These are phyloP conservation scores for Odontocolon sp. DNA, from an alignment of 2,888 invertebrate species.

Conservation along the genomic window DNA sequence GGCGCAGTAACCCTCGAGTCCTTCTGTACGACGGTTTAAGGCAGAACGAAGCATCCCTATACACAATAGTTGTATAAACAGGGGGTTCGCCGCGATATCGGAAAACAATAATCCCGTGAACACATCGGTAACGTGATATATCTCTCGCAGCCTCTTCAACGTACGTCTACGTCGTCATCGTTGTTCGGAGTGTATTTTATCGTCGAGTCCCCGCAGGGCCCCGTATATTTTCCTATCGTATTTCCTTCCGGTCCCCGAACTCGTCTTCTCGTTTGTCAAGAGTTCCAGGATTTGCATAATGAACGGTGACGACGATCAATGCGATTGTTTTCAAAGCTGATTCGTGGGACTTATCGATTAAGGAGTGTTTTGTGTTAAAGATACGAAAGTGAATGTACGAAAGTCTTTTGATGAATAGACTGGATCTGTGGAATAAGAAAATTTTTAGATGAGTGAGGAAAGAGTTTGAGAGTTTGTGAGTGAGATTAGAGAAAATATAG, in stretches of 20 bases:
- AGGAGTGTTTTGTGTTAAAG: constrained; percentile 29
- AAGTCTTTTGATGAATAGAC: neutral
- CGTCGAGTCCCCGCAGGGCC: constrained; percentile 28
- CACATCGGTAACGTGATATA: constrained; percentile 67
- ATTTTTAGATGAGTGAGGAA: constrained; percentile 14
- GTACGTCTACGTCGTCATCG: constrained; percentile 15
- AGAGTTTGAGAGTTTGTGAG: neutral
- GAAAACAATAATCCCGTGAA: constrained; percentile 71
- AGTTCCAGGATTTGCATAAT: constrained; percentile 31
- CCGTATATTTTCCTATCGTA: neutral
- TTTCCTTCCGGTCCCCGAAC: neutral
- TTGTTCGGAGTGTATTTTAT: constrained; percentile 28
- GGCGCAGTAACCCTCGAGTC: constrained; percentile 81
- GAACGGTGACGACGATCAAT: constrained; percentile 17
- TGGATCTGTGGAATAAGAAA: constrained; percentile 25
- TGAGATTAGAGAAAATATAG: no score
- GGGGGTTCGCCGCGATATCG: constrained; percentile 66
- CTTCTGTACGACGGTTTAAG: constrained; percentile 79
- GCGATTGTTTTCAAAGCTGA: neutral
- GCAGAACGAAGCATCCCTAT: constrained; percentile 67
- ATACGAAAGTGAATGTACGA: neutral
- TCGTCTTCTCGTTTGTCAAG: neutral
- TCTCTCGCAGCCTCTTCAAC: constrained; percentile 43
- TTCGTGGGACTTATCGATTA: neutral
- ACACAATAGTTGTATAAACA: constrained; percentile 64